Percentiles rank a stretch among this genome's conserved stretches.
phyloP scores from a whole-genome alignment of 2,888 invertebrate species.

The Formica aserva region DNA sequence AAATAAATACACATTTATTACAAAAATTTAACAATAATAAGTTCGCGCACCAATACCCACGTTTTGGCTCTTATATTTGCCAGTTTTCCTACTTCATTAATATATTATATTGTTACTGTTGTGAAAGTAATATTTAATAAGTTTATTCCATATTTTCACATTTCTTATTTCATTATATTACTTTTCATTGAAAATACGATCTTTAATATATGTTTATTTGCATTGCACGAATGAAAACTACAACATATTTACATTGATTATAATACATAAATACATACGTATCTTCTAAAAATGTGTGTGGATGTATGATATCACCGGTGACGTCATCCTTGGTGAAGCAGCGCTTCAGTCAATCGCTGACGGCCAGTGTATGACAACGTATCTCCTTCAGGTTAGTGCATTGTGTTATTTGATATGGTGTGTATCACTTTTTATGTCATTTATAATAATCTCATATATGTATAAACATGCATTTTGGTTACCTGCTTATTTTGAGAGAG shows the following conservation, averaged over 20 bases:
- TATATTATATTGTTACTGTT: too few relatives aligned
- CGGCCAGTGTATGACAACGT: slow-evolving; percentile 67
- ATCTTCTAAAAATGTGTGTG: slow-evolving; percentile 51
- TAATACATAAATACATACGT: neutral
- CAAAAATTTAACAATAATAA: too few relatives aligned
- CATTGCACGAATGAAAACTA: neutral
- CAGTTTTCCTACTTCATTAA: too few relatives aligned
- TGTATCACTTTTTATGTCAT: neutral
- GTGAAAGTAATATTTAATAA: neutral
- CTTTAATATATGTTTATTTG: neutral
- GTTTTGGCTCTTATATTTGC: too few relatives aligned
- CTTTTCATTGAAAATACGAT: neutral
- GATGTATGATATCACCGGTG: slow-evolving; percentile 81
- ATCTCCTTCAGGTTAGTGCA: slow-evolving; percentile 74
- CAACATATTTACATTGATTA: neutral
- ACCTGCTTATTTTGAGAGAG: too few relatives aligned
- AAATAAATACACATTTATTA: too few relatives aligned
- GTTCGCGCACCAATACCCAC: too few relatives aligned
- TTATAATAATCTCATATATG: neutral
- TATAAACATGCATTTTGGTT: too few relatives aligned
- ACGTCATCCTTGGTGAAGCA: slow-evolving; percentile 76
- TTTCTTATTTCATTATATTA: neutral
- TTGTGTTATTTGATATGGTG: neutral
- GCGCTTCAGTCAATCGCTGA: slow-evolving; percentile 79
- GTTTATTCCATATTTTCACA: neutral